Evolutionary conservation across 2,888 invertebrate species (phyloP).

Genomic region (Craniophora ligustri): DNA sequence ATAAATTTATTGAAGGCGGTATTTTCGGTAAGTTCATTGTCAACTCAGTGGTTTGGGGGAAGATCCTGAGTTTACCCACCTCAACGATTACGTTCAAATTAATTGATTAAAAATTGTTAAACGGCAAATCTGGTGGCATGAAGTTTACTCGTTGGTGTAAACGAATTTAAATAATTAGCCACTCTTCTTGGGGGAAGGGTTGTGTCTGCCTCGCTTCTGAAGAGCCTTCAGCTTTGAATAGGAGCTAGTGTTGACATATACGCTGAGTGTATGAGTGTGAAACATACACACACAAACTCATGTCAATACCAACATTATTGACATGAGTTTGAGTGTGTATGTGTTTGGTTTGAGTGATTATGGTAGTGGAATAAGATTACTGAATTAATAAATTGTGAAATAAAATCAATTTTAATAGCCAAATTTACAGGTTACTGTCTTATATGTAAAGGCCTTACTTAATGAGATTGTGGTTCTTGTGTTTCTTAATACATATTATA

Average conservation of each 20-base stretch:
- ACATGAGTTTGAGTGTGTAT: no score
- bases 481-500: neutral
- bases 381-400: no score
- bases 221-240: constrained; percentile 20
- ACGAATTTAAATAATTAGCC: constrained; percentile 29
- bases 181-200: constrained; percentile 11
- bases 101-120: constrained; percentile 33
- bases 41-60: constrained; percentile 2
- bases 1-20: constrained; percentile 15
- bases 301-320: no score
- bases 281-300: no score
- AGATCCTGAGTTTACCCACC: constrained; percentile 10
- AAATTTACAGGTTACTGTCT: no score
- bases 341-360: no score
- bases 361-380: no score
- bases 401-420: no score
- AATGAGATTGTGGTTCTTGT: neutral
- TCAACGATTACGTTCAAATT: constrained; percentile 32
- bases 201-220: constrained; percentile 14
- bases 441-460: no score
- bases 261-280: no score
- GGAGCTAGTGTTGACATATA: constrained; percentile 28
- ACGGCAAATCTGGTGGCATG: constrained; percentile 21
- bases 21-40: constrained; percentile 22
- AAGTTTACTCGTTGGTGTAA: constrained; percentile 25